Conservation (phyloP, 2,888 invertebrate species). For the Eupithecia tripunctaria region DNA sequence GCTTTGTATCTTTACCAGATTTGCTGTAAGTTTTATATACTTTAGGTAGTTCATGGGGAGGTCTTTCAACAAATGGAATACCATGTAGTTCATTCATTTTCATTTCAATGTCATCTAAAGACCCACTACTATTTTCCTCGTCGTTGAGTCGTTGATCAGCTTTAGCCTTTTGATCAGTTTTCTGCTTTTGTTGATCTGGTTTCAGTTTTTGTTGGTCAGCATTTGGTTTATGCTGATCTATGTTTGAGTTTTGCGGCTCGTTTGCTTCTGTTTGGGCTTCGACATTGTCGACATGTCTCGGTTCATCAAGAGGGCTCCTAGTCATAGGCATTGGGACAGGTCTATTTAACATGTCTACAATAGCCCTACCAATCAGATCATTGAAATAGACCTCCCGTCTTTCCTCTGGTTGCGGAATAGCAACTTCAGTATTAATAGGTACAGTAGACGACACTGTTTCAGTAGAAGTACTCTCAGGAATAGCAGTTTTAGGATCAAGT, state of each 20-base stretch:
- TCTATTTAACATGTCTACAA: conserved; percentile 75
- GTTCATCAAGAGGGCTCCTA: conserved; percentile 58
- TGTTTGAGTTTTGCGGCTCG: conserved; percentile 39
- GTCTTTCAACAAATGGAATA: conserved; percentile 71
- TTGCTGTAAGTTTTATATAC: conserved; percentile 54
- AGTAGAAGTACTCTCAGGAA: conserved; percentile 25
- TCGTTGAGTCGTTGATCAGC: conserved; percentile 42
- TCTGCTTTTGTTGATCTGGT: conserved; percentile 41
- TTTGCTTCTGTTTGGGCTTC: conserved; percentile 37
- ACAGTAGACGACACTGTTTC: conserved; percentile 32
- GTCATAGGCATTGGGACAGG: conserved; percentile 48
- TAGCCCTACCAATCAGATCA: conserved; percentile 75
- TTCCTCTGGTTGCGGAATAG: conserved; percentile 40
- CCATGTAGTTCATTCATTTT: conserved; percentile 81
- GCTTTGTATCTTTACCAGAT: conserved; percentile 47
- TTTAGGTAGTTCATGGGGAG: conserved; percentile 66
- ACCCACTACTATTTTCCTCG: conserved; percentile 43
- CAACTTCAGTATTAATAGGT: conserved; percentile 29
- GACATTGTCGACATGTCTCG: conserved; percentile 42
- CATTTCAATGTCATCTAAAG: conserved; percentile 75
- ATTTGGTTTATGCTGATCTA: conserved; percentile 42
- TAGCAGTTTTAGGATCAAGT: conserved; percentile 20
- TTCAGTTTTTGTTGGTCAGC: conserved; percentile 40
- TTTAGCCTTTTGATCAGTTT: conserved; percentile 43
- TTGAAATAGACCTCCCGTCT: conserved; percentile 70